Conservation (phyloP, 2,797 vertebrate genomes). For the Danio jaintianensis region DNA sequence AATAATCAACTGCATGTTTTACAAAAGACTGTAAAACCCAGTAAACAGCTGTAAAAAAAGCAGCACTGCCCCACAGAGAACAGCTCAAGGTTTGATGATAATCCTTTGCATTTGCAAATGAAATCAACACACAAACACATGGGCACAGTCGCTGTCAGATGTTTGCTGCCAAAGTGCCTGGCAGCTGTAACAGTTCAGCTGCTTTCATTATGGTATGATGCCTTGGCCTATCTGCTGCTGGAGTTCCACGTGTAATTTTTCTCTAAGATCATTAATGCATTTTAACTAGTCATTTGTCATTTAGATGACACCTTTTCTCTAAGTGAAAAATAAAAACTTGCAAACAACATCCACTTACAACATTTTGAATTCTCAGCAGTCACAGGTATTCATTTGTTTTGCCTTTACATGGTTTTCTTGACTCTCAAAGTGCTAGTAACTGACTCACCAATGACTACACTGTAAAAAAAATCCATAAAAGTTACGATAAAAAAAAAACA, state of each 20-base stretch:
- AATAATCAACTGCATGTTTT: background rate
- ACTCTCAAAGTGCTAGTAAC: no score
- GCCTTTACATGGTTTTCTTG: no score
- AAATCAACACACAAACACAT: slow-evolving; percentile 34
- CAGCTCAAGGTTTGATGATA: slow-evolving; percentile 32
- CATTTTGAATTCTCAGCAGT: no score
- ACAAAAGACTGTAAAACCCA: background rate
- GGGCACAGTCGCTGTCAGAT: background rate
- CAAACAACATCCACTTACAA: background rate
- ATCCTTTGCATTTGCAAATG: slow-evolving; percentile 30
- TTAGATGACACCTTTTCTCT: background rate
- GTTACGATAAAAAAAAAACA: no score
- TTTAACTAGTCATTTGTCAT: slow-evolving; percentile 1
- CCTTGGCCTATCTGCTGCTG: slow-evolving; percentile 1
- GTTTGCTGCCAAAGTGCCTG: slow-evolving; percentile 20
- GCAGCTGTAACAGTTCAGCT: slow-evolving; percentile 17
- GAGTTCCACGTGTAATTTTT: background rate
- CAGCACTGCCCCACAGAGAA: background rate
- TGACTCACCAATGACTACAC: no score
- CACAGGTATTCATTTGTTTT: no score
- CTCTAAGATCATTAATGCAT: background rate
- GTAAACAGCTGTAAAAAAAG: slow-evolving; percentile 33
- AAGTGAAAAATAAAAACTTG: background rate
- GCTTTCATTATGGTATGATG: slow-evolving; percentile 4
- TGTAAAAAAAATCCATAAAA: no score